phyloP scores from a whole-genome alignment of 2,888 invertebrate species.

The Lottia scabra region DNA sequence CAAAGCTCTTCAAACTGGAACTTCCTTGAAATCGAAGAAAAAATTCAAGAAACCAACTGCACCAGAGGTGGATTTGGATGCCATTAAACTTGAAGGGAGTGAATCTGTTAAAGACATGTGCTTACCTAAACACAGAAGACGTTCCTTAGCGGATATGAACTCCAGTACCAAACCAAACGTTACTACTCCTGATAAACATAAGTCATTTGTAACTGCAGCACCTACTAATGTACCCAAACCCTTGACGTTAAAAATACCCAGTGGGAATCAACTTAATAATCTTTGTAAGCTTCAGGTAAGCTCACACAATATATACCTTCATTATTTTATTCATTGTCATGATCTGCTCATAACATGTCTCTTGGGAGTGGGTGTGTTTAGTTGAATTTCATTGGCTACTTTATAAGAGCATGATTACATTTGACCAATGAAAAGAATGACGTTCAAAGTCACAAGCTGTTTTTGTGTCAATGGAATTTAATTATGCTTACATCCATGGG shows the following conservation, averaged over 20 bases:
- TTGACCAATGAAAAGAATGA: too few relatives aligned
- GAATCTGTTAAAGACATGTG: constrained; percentile 23
- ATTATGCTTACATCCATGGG: too few relatives aligned
- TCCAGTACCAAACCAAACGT: constrained; percentile 52
- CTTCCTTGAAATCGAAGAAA: neutral
- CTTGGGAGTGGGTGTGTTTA: too few relatives aligned
- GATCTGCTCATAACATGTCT: too few relatives aligned
- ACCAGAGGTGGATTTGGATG: constrained; percentile 35
- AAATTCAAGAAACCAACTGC: constrained; percentile 12
- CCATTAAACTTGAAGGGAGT: constrained; percentile 36
- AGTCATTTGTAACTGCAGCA: neutral
- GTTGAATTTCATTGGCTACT: too few relatives aligned
- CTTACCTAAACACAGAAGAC: constrained; percentile 28
- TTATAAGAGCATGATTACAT: too few relatives aligned
- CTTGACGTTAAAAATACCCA: constrained; percentile 34
- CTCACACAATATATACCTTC: neutral
- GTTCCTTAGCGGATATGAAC: constrained; percentile 46
- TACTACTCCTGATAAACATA: constrained; percentile 5
- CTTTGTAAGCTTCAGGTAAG: constrained; percentile 42
- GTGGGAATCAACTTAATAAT: constrained; percentile 33
- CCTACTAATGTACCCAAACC: neutral
- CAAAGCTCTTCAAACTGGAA: constrained; percentile 5
- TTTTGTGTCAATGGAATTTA: too few relatives aligned
- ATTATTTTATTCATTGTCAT: too few relatives aligned
- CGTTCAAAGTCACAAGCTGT: too few relatives aligned